These are phyloP conservation scores for Pelecanoides urinatrix DNA, from an alignment of 2,113 vertebrate genomes.

Conservation along the genomic window DNA sequence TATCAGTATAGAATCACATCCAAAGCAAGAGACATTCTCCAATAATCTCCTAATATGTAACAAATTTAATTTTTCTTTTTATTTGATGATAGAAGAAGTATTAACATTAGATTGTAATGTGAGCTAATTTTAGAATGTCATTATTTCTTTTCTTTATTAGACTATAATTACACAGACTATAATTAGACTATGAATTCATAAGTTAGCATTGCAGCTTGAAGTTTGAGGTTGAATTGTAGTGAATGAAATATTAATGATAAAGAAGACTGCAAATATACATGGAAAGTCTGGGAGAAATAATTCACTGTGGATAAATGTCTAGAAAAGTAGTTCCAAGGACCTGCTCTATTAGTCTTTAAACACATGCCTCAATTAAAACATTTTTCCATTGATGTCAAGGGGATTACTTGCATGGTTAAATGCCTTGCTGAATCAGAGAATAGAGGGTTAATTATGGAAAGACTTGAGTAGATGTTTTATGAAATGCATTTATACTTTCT, in stretches of 20 bases:
- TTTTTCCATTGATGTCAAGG: background rate
- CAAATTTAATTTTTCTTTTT: background rate
- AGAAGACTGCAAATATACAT: background rate
- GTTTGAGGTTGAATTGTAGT: background rate
- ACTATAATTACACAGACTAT: conserved; percentile 18
- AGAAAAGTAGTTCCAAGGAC: background rate
- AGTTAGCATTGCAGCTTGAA: background rate
- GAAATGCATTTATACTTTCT: background rate
- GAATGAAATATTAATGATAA: background rate
- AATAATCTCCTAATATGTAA: background rate
- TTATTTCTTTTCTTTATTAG: conserved; percentile 29
- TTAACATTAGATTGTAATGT: background rate
- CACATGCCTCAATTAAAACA: background rate
- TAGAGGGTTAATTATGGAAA: background rate
- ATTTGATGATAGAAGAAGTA: background rate
- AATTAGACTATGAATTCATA: conserved; percentile 20
- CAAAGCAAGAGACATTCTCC: background rate
- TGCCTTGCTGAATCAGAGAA: background rate
- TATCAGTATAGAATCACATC: background rate
- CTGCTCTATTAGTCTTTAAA: background rate
- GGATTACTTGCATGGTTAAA: background rate
- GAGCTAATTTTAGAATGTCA: background rate
- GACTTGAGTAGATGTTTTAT: background rate
- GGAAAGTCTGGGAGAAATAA: background rate
- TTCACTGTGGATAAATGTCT: background rate